phyloP scores from a whole-genome alignment of 2,797 vertebrate species.

The Amblyraja radiata region DNA sequence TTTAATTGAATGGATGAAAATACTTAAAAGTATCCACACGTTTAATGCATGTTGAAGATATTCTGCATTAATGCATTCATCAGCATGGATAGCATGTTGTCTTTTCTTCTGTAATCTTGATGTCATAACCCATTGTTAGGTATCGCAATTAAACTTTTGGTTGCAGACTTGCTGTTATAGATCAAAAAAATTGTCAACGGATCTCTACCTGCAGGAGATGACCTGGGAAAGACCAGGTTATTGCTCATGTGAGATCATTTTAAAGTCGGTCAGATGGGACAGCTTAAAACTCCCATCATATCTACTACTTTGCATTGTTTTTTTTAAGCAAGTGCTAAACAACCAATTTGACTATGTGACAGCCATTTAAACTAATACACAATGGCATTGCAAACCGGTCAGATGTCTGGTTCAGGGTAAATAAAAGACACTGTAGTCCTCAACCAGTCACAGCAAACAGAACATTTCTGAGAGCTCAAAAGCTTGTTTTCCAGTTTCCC shows the following conservation, averaged over 20 bases:
- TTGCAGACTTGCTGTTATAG: not conserved
- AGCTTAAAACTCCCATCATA: not conserved
- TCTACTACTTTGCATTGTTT: not conserved
- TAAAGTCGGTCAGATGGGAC: not conserved
- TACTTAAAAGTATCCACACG: not conserved
- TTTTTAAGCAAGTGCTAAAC: too few relatives aligned
- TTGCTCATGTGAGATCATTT: not conserved
- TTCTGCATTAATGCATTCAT: not conserved
- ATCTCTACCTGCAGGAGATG: not conserved
- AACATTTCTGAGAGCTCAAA: not conserved
- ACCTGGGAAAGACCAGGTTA: not conserved
- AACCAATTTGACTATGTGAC: not conserved
- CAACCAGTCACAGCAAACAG: not conserved
- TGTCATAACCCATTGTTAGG: not conserved
- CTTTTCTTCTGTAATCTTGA: not conserved
- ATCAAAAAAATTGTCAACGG: not conserved
- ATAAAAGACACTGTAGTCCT: not conserved
- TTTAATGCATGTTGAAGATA: not conserved
- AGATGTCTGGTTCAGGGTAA: not conserved
- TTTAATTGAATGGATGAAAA: not conserved
- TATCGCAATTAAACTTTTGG: not conserved
- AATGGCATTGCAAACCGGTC: not conserved
- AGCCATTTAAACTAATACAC: not conserved
- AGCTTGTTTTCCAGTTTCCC: not conserved
- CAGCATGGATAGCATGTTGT: not conserved